Base-by-base conservation (phyloP, 1,140 invertebrate genomes). In the Homarus americanus region DNA sequence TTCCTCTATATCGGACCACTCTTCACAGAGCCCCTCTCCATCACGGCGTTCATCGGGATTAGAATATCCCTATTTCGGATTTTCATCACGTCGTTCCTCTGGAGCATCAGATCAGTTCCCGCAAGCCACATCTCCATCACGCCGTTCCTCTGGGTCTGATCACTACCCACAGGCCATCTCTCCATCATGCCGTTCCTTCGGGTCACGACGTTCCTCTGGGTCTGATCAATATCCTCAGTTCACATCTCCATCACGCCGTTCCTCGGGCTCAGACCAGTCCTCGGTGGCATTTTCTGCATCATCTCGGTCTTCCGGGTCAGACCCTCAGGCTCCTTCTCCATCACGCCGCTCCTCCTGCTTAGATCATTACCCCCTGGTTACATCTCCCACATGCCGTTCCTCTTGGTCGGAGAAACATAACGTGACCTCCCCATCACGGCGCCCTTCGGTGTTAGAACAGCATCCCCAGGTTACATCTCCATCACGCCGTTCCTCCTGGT, bases 401-500 rank as follows among this genome's bases (percentile, higher is more conserved):
- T 82, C 80, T 1, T 49, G 10, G 7, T n/a, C 80, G 10, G 63
- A 76, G 38, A 72, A 80, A 41, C 49, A 41, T 32, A 40, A 32
- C 1, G 3, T 73, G 0, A 15, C 34, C 75, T 38, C 80, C 9
- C 44, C 34, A n/a, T 36, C 80, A 58, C 80, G 80, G 12, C 44
- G 80, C 41, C 36, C 80, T 36, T 82, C 80, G 2, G 34, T 32
- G 2, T 32, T 36, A 63, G 80, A 36, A 28, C 63, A 44, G 9
- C 17, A 40, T 10, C 63, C 80, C 44, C 66, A 78, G 58, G 72
- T 79, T 36, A 78, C 53, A 63, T 73, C 76, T 36, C 40, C 38
- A 80, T 73, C 86, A 66, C 87, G 66, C 66, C 76, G 44, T 66
- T 82, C 76, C 41, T 82, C 87, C 24, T 63, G 78, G 15, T 49